phyloP scores from a whole-genome alignment of 2,797 vertebrate species.

The Etheostoma nigrum region DNA sequence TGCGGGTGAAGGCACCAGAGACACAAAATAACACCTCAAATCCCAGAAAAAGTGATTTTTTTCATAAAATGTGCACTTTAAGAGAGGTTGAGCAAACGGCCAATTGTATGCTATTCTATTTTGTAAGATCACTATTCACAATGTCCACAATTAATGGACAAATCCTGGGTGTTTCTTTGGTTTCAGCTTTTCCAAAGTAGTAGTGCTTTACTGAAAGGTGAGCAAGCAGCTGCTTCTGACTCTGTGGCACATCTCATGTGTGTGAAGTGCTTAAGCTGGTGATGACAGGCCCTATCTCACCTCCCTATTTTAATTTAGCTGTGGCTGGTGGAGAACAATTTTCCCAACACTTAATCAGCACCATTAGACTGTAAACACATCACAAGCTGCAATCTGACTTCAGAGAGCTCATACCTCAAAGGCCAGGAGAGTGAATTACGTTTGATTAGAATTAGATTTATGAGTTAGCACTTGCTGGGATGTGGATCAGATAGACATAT shows the following conservation, averaged over 20 bases:
- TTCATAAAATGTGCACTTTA: no score
- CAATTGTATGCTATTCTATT: no score
- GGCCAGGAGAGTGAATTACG: constrained; percentile 43
- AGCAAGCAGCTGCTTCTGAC: constrained; percentile 42
- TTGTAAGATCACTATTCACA: background rate
- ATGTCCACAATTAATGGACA: background rate
- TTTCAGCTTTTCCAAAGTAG: constrained; percentile 27
- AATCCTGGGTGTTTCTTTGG: constrained; percentile 22
- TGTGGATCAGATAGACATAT: constrained; percentile 9
- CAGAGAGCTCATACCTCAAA: constrained; percentile 47
- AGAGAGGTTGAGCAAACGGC: background rate
- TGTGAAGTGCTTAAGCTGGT: constrained; percentile 46
- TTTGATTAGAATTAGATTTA: constrained; percentile 57
- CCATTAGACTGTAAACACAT: constrained; percentile 60
- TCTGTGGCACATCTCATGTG: constrained; percentile 22
- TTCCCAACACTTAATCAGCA: constrained; percentile 63
- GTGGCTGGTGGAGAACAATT: constrained; percentile 53
- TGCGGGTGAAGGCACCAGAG: no score
- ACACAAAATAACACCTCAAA: no score
- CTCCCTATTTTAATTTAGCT: constrained; percentile 69
- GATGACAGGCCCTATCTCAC: constrained; percentile 65
- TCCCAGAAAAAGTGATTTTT: no score
- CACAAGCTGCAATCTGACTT: constrained; percentile 55
- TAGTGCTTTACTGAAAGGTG: constrained; percentile 23
- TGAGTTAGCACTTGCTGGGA: constrained; percentile 8